Conservation (phyloP, 1,140 invertebrate genomes). For the Gryllus bimaculatus region DNA sequence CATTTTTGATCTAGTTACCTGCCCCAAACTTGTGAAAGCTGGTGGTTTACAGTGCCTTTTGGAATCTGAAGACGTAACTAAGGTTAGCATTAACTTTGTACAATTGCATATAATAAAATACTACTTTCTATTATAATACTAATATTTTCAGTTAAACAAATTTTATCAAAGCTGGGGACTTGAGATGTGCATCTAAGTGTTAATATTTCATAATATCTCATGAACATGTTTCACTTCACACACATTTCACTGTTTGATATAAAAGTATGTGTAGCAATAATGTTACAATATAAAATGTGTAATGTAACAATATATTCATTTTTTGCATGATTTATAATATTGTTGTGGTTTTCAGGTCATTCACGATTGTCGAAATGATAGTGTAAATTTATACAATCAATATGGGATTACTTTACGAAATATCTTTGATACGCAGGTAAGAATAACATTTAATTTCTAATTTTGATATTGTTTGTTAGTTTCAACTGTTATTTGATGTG, state of each 20-base stretch:
- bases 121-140: not conserved
- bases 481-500: not conserved
- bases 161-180: not conserved
- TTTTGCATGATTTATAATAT: slow-evolving; percentile 21
- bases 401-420: slow-evolving; percentile 77
- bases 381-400: slow-evolving; percentile 78
- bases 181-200: too few relatives aligned
- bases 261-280: not conserved
- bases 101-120: not conserved
- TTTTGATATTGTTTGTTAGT: not conserved
- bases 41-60: slow-evolving; percentile 70
- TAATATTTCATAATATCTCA: too few relatives aligned
- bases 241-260: too few relatives aligned
- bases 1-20: slow-evolving; percentile 83
- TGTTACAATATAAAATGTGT: not conserved
- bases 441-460: not conserved
- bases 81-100: slow-evolving; percentile 45
- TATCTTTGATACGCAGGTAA: slow-evolving; percentile 91
- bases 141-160: not conserved
- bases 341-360: slow-evolving; percentile 54
- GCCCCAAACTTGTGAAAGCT: slow-evolving; percentile 65
- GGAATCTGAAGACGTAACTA: slow-evolving; percentile 71
- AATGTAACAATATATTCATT: slow-evolving; percentile 1
- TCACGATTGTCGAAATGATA: slow-evolving; percentile 89
- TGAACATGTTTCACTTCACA: too few relatives aligned